A percentile compares a stretch with the other conserved stretches of the same genome.
phyloP scores from a whole-genome alignment of 1,140 invertebrate genomes.

The Solen grandis region DNA sequence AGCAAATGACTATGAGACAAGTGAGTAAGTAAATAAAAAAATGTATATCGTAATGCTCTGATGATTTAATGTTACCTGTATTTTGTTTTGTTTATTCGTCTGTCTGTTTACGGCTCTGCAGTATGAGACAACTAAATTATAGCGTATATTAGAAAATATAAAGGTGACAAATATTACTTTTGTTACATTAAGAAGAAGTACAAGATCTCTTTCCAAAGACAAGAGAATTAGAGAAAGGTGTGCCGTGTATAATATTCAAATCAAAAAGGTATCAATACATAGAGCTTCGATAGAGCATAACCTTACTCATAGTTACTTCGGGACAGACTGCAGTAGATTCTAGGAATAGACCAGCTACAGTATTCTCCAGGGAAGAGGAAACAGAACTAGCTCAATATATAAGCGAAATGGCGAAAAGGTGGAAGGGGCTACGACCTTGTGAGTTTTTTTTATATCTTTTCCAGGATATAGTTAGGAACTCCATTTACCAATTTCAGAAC shows the following conservation, averaged over 20 bases:
- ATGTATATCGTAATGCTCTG: too few species aligned
- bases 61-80: too few species aligned
- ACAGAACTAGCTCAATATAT: slow-evolving; percentile 14
- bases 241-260: slow-evolving; percentile 6
- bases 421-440: slow-evolving; percentile 15
- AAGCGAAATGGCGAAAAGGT: slow-evolving; percentile 27
- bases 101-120: too few species aligned
- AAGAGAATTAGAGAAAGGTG: slow-evolving; percentile 2
- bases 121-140: too few species aligned
- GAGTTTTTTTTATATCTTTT: slow-evolving; percentile 33
- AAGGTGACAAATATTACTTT: too few species aligned
- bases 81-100: too few species aligned
- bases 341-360: background rate
- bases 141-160: too few species aligned
- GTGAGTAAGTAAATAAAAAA: too few species aligned
- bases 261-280: too few species aligned
- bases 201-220: background rate
- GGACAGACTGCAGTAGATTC: slow-evolving; percentile 13
- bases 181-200: too few species aligned
- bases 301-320: slow-evolving; percentile 12
- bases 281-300: slow-evolving; percentile 8
- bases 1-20: too few species aligned
- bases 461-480: slow-evolving; percentile 19
- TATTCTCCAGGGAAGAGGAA: slow-evolving; percentile 10
- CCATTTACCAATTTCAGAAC: slow-evolving; percentile 30